Evolutionary conservation across 2,113 vertebrate species (phyloP).

Genomic region (Oreochromis niloticus): DNA sequence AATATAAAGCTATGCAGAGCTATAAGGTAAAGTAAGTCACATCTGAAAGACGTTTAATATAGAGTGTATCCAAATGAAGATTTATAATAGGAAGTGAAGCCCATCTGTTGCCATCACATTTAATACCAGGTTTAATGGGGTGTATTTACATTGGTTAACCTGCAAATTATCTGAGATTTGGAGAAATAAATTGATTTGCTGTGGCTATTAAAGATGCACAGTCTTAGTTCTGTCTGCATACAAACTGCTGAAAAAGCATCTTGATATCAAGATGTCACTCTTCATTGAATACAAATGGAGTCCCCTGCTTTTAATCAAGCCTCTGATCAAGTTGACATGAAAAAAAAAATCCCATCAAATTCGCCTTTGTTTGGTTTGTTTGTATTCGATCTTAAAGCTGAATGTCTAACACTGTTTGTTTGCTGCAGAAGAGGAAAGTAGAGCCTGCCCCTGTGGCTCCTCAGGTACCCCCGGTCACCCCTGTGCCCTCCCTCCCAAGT

Average conservation of each 20-base stretch:
- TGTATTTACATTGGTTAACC: not conserved
- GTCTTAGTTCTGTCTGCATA: not conserved
- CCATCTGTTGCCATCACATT: not conserved
- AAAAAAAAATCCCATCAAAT: not conserved
- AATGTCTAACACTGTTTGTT: conserved; percentile 18
- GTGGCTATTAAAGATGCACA: conserved; percentile 15
- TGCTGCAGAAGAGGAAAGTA: conserved; percentile 85
- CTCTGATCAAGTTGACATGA: not conserved
- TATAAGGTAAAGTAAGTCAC: not conserved
- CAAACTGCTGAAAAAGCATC: not conserved
- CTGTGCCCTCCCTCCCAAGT: conserved; percentile 73
- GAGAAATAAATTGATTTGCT: not conserved
- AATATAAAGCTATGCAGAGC: not conserved
- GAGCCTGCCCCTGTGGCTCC: conserved; percentile 77
- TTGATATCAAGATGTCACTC: not conserved
- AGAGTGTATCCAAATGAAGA: not conserved
- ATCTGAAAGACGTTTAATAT: not conserved
- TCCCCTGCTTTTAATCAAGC: not conserved
- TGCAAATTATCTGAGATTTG: not conserved
- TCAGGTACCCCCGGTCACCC: conserved; percentile 74
- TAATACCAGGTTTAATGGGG: conserved; percentile 38
- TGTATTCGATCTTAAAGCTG: not conserved
- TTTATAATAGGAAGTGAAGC: not conserved
- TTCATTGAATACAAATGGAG: not conserved
- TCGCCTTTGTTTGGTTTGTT: not conserved